phyloP scores from a whole-genome alignment of 2,888 invertebrate species.

The Lasioglossum malachurum region DNA sequence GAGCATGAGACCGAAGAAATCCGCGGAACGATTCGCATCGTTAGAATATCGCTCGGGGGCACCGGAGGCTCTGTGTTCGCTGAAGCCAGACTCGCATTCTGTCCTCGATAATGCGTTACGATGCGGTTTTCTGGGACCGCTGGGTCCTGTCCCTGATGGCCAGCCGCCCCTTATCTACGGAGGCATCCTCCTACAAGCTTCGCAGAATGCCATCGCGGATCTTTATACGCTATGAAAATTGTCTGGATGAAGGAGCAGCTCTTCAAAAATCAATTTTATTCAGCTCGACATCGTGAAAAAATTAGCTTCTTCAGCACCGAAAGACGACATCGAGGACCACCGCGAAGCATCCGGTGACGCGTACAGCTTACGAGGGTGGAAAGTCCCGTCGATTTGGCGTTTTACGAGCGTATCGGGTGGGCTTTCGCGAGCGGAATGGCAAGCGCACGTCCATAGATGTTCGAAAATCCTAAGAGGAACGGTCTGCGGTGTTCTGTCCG shows the following conservation, averaged over 20 bases:
- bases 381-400: neutral
- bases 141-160: slow-evolving; percentile 52
- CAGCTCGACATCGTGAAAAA: neutral
- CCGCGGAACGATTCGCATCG: slow-evolving; percentile 20
- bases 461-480: neutral
- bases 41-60: slow-evolving; percentile 36
- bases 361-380: neutral
- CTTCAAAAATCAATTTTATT: neutral
- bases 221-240: too few species aligned
- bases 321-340: neutral
- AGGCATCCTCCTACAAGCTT: neutral
- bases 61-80: slow-evolving; percentile 21
- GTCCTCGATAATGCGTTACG: slow-evolving; percentile 68
- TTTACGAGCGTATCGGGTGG: neutral
- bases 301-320: neutral
- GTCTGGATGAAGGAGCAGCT: neutral
- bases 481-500: neutral
- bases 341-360: neutral
- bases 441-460: neutral
- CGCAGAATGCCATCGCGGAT: neutral
- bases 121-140: slow-evolving; percentile 70
- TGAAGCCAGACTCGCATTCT: slow-evolving; percentile 55
- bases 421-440: neutral
- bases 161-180: slow-evolving; percentile 60
- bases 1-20: slow-evolving; percentile 15